Evolutionary conservation across 2,888 invertebrate species (phyloP), one percentile per base, ranked within the genome.

Genomic region (Ectropis crepuscularia): DNA sequence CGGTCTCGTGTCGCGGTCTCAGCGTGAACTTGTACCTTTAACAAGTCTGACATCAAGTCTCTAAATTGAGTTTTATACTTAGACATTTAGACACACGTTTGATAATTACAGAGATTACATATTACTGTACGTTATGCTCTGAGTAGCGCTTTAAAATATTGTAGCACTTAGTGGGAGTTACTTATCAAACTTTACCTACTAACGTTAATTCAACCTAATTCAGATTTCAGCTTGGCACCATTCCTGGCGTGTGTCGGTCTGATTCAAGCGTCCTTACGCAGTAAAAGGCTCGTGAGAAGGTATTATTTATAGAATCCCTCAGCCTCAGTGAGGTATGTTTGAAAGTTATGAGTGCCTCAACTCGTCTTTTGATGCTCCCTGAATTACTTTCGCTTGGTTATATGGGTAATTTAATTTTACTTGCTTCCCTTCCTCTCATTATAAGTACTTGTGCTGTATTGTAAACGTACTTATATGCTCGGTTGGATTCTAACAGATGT

Each of bases 341-440:
- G 58, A 11, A 58, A 58, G 54, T 63, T 63, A 63, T 58, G 63
- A 58, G 58, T 46, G 41, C 53, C 53, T 63, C 39, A 58, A 58
- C 49, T 63, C 54, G 55, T 59, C 63, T 59, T 63, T 63, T 63
- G 64, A 64, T 60, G 60, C 42, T 37, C 46, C 59, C 38, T 43
- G 59, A 55, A 47, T 57, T 57, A 57, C 43, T 53, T 58, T 49
- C 49, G 12, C 47, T 63, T 58, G 63, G 63, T 48, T 62, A 42
- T 48, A 53, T 12, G 62, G 42, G 53, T 58, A 57, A 63, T 58
- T 63, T 57, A 63, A 63, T 58, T 57, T 53, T 28, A 36, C 12
- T 38, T 37, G 36, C 57, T 12, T 51, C 28, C 42, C 48, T 43
- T 39, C 54, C 50, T 55, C 50, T 50, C 28, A 46, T 60, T 48